Evolutionary conservation across 2,113 vertebrate genomes (phyloP), one percentile per base, ranked within the genome.

Genomic region (Xyliphius kryptos): DNA sequence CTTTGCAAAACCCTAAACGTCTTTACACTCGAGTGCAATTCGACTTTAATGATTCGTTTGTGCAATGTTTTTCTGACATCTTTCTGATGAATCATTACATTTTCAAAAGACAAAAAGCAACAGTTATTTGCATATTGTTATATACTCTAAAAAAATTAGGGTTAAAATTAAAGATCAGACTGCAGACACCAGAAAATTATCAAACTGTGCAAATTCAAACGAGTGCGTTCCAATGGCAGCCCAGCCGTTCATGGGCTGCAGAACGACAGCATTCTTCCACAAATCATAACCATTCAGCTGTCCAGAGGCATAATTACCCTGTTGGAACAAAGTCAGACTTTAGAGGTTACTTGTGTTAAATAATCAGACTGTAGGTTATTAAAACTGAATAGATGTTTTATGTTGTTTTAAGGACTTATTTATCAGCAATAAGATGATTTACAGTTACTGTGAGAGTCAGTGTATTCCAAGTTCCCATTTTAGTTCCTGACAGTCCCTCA

Each of bases 141-240:
- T 32, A 5, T 32, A 32, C 26, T 6, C 26, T 32, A 6, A 32
- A 6, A 32, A 32, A 32, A 3, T 5, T 5, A 32, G 4, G 7
- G 26, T 32, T 32, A 32, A 32, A 32, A 19, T 16, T n/a, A 32
- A 9, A 38, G 2, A 60, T 77, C 19, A 80, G 2, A 75, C 59
- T 21, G 87, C 90, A 63, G 87, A 73, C 46, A 98, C 54, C 0
- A 79, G 64, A 21, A 98, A 97, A 81, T 98, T 97, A 81, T 99
- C 96, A 74, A 97, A 99, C 80, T 97, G 96, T 16, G 90, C 92
- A 67, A 91, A 83, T 65, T 95, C 88, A 74, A 92, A 97, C 0
- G 90, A 82, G 15, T 19, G 71, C 0, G 94, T 96, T 58, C 96
- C 95, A 1, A 98, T 86, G 0, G 94, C 96, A 1, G 89, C 91